Conservation (phyloP, 2,797 vertebrate species). For the Bovichtus variegatus region DNA sequence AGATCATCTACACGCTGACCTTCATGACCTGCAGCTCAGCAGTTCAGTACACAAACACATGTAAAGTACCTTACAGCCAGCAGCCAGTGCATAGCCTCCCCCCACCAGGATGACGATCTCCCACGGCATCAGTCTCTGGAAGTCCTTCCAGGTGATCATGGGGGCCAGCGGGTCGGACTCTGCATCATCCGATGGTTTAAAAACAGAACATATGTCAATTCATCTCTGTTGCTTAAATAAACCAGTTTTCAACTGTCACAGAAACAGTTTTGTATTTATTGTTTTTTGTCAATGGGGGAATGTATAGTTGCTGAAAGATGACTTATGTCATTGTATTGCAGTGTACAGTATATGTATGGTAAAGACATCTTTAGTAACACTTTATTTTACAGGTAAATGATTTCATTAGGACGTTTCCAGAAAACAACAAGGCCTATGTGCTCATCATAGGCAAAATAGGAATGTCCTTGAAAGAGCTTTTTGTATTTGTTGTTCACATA, state of each 20-base stretch:
- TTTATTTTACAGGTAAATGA: not conserved
- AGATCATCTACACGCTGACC: not conserved
- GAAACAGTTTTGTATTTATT: not conserved
- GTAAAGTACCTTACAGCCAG: slow-evolving; percentile 93
- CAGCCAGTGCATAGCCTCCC: slow-evolving; percentile 96
- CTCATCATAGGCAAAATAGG: not conserved
- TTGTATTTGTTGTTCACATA: too few relatives aligned
- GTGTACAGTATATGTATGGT: not conserved
- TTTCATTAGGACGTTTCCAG: not conserved
- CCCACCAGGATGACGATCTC: slow-evolving; percentile 98
- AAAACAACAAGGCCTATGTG: not conserved
- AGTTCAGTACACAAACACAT: not conserved
- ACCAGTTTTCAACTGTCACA: too few relatives aligned
- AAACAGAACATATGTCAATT: slow-evolving; percentile 11
- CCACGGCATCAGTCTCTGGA: slow-evolving; percentile 98
- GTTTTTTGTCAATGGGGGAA: too few relatives aligned
- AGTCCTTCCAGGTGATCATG: slow-evolving; percentile 99
- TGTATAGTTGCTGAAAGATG: not conserved
- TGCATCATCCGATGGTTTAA: slow-evolving; percentile 62
- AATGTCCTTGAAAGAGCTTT: not conserved
- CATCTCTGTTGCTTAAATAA: too few relatives aligned
- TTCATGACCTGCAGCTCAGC: not conserved
- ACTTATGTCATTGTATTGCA: not conserved
- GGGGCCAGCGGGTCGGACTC: slow-evolving; percentile 83
- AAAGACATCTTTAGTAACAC: not conserved